Evolutionary conservation across 2,113 vertebrate species (phyloP).

Genomic region (Echinops telfairi): DNA sequence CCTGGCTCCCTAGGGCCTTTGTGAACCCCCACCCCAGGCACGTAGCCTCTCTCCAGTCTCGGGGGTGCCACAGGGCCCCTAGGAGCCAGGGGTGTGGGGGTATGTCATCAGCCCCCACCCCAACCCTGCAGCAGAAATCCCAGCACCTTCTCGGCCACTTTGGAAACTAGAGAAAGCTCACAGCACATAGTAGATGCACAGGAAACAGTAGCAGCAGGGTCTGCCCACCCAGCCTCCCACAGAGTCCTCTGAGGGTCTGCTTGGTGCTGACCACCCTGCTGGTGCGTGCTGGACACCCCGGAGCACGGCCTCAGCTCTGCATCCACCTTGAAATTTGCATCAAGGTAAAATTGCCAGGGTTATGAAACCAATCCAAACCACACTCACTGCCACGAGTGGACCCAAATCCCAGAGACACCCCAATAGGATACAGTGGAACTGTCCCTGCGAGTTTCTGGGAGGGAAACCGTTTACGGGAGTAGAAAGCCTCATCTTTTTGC

Average conservation of each 20-base stretch:
- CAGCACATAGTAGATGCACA: not conserved
- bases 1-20: no score
- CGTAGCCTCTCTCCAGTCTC: no score
- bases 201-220: fast-evolving
- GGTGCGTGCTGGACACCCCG: not conserved
- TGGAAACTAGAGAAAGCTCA: no score
- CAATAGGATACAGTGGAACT: not conserved
- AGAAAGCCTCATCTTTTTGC: no score
- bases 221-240: not conserved
- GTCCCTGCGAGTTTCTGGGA: no score
- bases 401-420: conserved; percentile 33
- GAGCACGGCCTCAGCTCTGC: not conserved
- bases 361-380: not conserved
- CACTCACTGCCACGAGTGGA: conserved; percentile 37
- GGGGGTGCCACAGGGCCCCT: no score
- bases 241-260: fast-evolving
- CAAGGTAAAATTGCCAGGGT: conserved; percentile 49
- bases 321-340: not conserved
- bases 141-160: no score
- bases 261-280: no score
- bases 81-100: no score
- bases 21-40: no score
- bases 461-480: no score
- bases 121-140: not conserved
- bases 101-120: no score